phyloP scores from a whole-genome alignment of 1,140 invertebrate species.

The Microplitis demolitor region DNA sequence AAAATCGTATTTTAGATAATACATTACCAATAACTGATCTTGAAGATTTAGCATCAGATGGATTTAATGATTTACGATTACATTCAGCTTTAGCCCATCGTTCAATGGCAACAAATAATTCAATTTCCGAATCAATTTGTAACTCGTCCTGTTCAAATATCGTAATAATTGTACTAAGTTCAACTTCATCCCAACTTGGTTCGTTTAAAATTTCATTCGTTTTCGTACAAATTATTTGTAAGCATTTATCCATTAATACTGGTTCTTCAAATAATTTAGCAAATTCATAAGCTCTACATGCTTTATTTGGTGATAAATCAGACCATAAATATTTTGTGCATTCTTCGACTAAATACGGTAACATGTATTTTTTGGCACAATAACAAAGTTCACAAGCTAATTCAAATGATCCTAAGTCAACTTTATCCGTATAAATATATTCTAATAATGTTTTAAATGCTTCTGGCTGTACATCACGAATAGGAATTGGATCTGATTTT shows the following conservation, averaged over 20 bases:
- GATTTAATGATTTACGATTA: constrained; percentile 45
- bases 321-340: constrained; percentile 82
- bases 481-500: constrained; percentile 75
- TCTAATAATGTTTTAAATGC: constrained; percentile 79
- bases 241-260: constrained; percentile 78
- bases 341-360: constrained; percentile 78
- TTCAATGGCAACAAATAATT: constrained; percentile 74
- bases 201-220: constrained; percentile 77
- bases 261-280: constrained; percentile 83
- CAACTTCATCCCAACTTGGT: constrained; percentile 76
- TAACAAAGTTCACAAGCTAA: constrained; percentile 85
- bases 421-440: constrained; percentile 83
- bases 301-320: constrained; percentile 78
- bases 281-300: constrained; percentile 83
- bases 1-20: constrained; percentile 73
- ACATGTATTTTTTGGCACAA: constrained; percentile 86
- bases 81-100: constrained; percentile 66
- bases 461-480: constrained; percentile 82
- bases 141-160: constrained; percentile 76
- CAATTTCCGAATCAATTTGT: constrained; percentile 74
- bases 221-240: constrained; percentile 74
- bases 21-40: constrained; percentile 63
- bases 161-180: constrained; percentile 72
- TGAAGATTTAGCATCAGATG: constrained; percentile 51
- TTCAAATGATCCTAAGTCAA: constrained; percentile 78